Evolutionary conservation across 2,888 invertebrate genomes (phyloP).

Genomic region (Sabatieria punctata): DNA sequence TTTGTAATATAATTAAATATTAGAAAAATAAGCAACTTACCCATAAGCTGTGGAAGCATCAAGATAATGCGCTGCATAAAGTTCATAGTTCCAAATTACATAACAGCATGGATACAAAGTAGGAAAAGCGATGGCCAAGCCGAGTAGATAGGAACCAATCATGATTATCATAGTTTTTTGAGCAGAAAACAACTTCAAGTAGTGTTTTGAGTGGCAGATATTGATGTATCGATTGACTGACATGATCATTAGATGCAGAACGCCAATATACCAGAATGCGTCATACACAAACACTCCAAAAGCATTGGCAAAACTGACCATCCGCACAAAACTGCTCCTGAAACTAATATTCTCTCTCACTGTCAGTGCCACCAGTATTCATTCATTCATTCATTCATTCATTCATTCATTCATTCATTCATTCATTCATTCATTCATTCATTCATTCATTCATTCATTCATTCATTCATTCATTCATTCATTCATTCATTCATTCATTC

Average conservation of each 20-base stretch:
- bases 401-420: no score
- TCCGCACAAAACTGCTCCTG: background rate
- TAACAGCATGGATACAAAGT: conserved; percentile 8
- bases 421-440: no score
- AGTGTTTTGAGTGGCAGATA: conserved; percentile 9
- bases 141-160: background rate
- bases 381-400: no score
- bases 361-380: background rate
- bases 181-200: background rate
- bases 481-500: no score
- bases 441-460: no score
- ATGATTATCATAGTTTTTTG: background rate
- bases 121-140: conserved; percentile 4
- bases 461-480: no score
- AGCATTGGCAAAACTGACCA: conserved; percentile 1
- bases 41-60: conserved; percentile 4
- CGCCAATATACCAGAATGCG: conserved; percentile 10
- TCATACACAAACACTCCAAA: conserved; percentile 9
- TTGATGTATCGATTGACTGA: conserved; percentile 10
- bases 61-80: conserved; percentile 6
- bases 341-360: background rate
- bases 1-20: no score
- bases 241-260: conserved; percentile 10
- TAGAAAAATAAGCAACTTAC: no score
- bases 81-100: conserved; percentile 4